phyloP scores from a whole-genome alignment of 2,113 vertebrate genomes.

The Poeciliopsis prolifica region DNA sequence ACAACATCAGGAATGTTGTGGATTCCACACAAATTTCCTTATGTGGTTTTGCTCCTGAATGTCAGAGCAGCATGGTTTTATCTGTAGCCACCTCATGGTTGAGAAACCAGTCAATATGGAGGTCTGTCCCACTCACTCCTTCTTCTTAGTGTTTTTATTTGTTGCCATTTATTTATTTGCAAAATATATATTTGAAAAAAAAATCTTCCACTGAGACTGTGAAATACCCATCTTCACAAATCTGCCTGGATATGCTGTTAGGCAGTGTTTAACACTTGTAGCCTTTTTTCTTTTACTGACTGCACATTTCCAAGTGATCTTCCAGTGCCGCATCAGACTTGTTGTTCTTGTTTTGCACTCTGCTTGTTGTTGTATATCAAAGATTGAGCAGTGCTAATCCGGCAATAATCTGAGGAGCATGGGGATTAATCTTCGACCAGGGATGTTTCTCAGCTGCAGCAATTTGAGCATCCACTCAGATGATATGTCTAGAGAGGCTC shows the following conservation, averaged over 20 bases:
- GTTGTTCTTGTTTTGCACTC: conserved; percentile 59
- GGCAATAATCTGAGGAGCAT: conserved; percentile 66
- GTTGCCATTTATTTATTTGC: neutral
- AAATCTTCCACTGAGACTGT: conserved; percentile 19
- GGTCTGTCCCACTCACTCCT: no score
- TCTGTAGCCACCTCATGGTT: no score
- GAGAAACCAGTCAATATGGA: no score
- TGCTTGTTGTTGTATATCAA: conserved; percentile 61
- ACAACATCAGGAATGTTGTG: no score
- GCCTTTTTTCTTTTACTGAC: conserved; percentile 22
- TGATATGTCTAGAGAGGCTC: conserved; percentile 13
- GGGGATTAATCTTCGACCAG: conserved; percentile 64
- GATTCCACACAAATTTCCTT: no score
- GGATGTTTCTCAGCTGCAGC: conserved; percentile 38
- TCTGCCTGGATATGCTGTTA: conserved; percentile 60
- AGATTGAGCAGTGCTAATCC: conserved; percentile 70
- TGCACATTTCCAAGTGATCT: conserved; percentile 54
- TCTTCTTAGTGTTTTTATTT: no score
- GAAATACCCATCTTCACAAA: conserved; percentile 70
- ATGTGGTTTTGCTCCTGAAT: no score
- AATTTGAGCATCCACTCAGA: conserved; percentile 27
- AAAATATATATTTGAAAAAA: neutral
- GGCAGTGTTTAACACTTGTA: conserved; percentile 47
- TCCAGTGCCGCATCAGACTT: neutral
- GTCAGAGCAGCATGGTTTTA: no score